Base-by-base conservation (phyloP, 1,140 invertebrate genomes). In the Colletes gigas region DNA sequence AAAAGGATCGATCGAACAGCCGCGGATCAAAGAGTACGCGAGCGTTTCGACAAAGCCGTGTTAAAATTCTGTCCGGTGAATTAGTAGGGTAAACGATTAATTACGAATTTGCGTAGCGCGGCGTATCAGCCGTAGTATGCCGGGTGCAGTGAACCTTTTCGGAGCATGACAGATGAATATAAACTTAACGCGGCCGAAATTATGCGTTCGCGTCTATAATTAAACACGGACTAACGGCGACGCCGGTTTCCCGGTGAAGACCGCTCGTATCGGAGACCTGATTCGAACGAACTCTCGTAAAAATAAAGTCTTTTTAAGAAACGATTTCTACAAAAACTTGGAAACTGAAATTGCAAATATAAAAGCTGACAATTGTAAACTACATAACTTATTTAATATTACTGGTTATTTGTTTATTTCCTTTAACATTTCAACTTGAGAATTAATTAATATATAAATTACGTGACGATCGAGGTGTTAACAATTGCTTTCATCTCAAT, bases 111-210 rank as follows among this genome's bases (percentile, higher is more conserved):
- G 47, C 59, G 59, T 17, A 19, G 9, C 69, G 59, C 12, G 67
- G 5, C 50, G 66, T 83, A 76, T 74, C 77, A 83, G 70, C 52
- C 41, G 19, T n/a, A 19, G 62, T 78, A 39, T 54, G 65, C 55
- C 50, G 74, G 84, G 83, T 88, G 75, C 85, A 86, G 21, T 83
- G 84, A 85, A 83, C 84, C 84, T 84, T 83, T 83, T 78, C 81
- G 30, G 71, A 85, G 78, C 81, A 75, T 88, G 87, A 87, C 83
- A 84, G 85, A 87, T 86, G 81, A 66, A 74, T 84, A 85, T 85
- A 88, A 85, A 71, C 70, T 84, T 74, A 78, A 81, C 62, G 75
- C 52, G 60, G 70, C 52, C 74, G 52, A 62, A 88, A 88, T 88
- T 83, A 88, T 82, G 68, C 79, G 74, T 71, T 30, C 65, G 67